These are phyloP conservation scores for Periplaneta americana DNA, from an alignment of 1,140 invertebrate species.

Conservation along the genomic window DNA sequence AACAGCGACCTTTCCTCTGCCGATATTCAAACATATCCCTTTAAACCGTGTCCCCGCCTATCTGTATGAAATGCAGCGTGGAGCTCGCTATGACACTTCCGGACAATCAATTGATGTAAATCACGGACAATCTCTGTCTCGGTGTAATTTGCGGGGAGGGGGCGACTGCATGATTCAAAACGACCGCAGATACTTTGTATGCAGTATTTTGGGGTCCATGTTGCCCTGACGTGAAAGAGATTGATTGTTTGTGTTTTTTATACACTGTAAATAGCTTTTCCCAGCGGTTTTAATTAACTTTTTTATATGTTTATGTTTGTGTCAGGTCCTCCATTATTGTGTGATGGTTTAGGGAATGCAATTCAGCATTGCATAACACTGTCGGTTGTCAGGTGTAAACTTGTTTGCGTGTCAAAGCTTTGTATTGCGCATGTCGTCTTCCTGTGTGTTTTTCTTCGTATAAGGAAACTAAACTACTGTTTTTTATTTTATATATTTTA, in stretches of 20 bases:
- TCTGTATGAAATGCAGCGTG: too few species aligned
- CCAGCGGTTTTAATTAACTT: neutral
- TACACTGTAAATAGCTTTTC: neutral
- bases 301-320: neutral
- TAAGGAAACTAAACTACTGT: too few species aligned
- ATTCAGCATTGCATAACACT: too few species aligned
- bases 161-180: neutral
- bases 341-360: neutral
- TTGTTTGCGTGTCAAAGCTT: too few species aligned
- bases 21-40: neutral
- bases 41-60: neutral
- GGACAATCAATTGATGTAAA: neutral
- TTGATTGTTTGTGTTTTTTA: neutral
- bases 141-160: neutral
- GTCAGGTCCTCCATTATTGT: neutral
- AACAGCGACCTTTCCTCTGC: too few species aligned
- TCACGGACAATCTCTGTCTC: neutral
- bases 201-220: too few species aligned
- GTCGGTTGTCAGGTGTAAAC: too few species aligned
- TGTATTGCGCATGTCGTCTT: too few species aligned
- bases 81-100: neutral
- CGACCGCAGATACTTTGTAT: neutral
- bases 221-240: neutral
- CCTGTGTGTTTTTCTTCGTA: too few species aligned
- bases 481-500: too few species aligned